Percentiles rank a stretch among this genome's conserved stretches.
Conservation (phyloP, 2,113 vertebrate genomes). For the Spermophilus dauricus region DNA sequence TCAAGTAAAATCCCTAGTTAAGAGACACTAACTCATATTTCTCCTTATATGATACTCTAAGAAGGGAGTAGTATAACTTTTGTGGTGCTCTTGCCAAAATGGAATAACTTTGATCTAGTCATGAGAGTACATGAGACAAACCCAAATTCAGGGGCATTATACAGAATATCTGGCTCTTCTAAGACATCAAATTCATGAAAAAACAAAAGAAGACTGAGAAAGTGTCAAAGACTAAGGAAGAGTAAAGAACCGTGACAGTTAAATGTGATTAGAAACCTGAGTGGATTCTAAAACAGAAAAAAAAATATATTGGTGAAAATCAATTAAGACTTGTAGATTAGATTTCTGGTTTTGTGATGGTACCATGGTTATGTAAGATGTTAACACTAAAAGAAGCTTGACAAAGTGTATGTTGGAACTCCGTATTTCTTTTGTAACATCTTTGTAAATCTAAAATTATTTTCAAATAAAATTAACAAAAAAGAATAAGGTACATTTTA, state of each 20-base stretch:
- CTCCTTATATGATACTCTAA: not conserved
- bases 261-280: not conserved
- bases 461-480: not conserved
- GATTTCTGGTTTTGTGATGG: not conserved
- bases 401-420: not conserved
- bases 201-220: not conserved
- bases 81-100: not conserved
- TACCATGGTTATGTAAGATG: not conserved
- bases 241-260: not conserved
- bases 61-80: not conserved
- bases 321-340: not conserved
- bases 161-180: not conserved
- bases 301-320: not conserved
- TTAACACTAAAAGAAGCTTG: not conserved
- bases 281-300: not conserved
- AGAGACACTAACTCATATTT: not conserved
- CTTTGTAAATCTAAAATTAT: constrained; percentile 29
- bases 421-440: not conserved
- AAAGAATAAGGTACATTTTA: not conserved
- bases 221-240: not conserved
- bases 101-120: not conserved
- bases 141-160: not conserved
- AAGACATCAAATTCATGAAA: not conserved
- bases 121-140: not conserved
- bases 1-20: not conserved